Conservation (phyloP, 1,140 invertebrate species). For the Atta cephalotes region DNA sequence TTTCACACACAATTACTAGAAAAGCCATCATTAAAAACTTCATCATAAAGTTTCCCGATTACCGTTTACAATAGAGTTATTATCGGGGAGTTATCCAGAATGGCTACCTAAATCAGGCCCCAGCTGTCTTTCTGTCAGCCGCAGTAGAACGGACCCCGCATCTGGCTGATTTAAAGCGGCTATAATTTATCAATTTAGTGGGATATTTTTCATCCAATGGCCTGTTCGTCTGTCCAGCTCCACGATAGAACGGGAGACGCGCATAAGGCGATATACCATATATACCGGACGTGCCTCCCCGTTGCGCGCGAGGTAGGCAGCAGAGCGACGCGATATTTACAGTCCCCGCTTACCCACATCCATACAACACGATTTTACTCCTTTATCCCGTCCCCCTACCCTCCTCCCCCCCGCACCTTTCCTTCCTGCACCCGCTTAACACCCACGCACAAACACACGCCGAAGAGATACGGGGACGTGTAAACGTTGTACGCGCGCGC, state of each 20-base stretch:
- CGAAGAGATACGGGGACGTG: slow-evolving; percentile 25
- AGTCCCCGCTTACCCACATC: slow-evolving; percentile 71
- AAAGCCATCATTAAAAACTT: slow-evolving; percentile 9
- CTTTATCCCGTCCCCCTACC: slow-evolving; percentile 22
- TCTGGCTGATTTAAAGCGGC: slow-evolving; percentile 49
- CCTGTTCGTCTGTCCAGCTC: slow-evolving; percentile 32
- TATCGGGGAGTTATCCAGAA: slow-evolving; percentile 17
- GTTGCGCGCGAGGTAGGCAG: slow-evolving; percentile 74
- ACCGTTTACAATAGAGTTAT: slow-evolving; percentile 19
- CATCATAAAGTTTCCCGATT: neutral
- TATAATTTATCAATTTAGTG: slow-evolving; percentile 65
- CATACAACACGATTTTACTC: slow-evolving; percentile 65
- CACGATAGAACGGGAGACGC: slow-evolving; percentile 51
- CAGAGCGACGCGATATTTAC: slow-evolving; percentile 74
- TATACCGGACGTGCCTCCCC: slow-evolving; percentile 68
- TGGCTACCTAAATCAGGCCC: slow-evolving; percentile 36
- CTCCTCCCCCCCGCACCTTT: neutral
- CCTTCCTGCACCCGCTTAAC: slow-evolving; percentile 50
- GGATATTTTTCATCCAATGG: slow-evolving; percentile 47
- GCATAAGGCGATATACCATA: slow-evolving; percentile 62
- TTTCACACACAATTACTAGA: neutral
- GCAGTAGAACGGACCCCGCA: slow-evolving; percentile 27
- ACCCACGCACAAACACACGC: slow-evolving; percentile 66
- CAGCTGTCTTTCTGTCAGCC: slow-evolving; percentile 17
- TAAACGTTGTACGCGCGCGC: slow-evolving; percentile 43